Evolutionary conservation across 2,888 invertebrate species (phyloP), one percentile per base, ranked within the genome.

Genomic region (Drosophila monieri): DNA sequence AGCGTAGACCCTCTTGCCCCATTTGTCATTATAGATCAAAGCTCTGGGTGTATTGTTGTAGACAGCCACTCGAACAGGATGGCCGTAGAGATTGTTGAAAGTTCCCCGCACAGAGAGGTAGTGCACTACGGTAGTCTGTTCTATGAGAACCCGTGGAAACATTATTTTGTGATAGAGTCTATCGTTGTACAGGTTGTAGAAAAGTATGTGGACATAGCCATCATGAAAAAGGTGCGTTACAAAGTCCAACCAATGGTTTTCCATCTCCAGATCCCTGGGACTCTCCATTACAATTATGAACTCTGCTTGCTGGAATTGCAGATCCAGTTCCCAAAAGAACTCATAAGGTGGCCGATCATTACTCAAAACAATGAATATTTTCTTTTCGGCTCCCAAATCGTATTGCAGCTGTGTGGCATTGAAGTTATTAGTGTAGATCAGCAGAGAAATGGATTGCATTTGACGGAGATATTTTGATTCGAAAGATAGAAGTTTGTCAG

Each of bases 31-130:
- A n/a, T 86, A 88, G 15, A 79, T 9, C 6, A 83, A 6, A 0
- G 51, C 30, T 0, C 81, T 72, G 0, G 81, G 88, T 0, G 65
- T 60, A 44, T 73, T 88, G 2, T 58, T 51, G n/a, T 81, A 81
- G 48, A 53, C 59, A 2, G 87, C 88, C 12, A 81, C 80, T 0
- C 71, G 74, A 12, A 79, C 48, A 32, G 57, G 48, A 8, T 56
- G 44, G 0, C 85, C 80, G 14, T 80, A 10, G 8, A 81, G 14
- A 60, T 81, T 18, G 0, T 0, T 12, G 0, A 51, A 12, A 0
- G 47, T 4, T 18, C 35, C 52, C 0, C 72, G 51, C 0, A 18
- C 3, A 0, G 23, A 1, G 0, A 56, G 46, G 18, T 86, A 86
- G 0, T 25, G 15, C 4, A 23, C 32, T 1, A 88, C 48, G 8